phyloP scores from a whole-genome alignment of 2,888 invertebrate genomes.

The Cetonia aurata region DNA sequence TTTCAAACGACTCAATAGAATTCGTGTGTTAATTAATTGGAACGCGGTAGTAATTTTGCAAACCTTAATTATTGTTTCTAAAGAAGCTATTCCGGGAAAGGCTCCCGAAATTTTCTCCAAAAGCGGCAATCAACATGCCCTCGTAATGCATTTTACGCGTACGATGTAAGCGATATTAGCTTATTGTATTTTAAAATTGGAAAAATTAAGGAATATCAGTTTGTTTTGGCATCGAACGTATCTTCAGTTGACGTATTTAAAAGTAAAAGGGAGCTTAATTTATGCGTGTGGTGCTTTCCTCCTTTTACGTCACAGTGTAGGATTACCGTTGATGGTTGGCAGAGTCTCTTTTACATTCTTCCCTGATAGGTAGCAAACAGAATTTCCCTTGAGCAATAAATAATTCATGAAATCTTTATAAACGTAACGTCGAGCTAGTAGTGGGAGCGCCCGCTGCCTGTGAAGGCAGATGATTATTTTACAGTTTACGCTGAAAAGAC shows the following conservation, averaged over 20 bases:
- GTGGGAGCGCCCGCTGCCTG: constrained; percentile 38
- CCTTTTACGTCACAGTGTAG: neutral
- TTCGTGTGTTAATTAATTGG: constrained; percentile 41
- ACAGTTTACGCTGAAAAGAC: constrained; percentile 48
- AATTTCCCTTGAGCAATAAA: constrained; percentile 61
- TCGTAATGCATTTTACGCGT: too few species aligned
- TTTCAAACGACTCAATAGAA: constrained; percentile 38
- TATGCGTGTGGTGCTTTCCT: neutral
- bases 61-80: neutral
- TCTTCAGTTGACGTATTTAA: too few species aligned
- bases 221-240: too few species aligned
- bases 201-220: too few species aligned
- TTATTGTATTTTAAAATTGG: too few species aligned
- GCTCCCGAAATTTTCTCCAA: too few species aligned
- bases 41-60: constrained; percentile 37
- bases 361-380: constrained; percentile 50
- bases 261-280: neutral
- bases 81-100: neutral
- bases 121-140: too few species aligned
- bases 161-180: too few species aligned
- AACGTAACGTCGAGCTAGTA: constrained; percentile 49
- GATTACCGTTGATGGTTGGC: constrained; percentile 19
- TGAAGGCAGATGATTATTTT: constrained; percentile 57
- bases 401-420: constrained; percentile 59
- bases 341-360: constrained; percentile 19